Conservation (phyloP, 2,113 vertebrate species). For the Ivindomyrus marchei region DNA sequence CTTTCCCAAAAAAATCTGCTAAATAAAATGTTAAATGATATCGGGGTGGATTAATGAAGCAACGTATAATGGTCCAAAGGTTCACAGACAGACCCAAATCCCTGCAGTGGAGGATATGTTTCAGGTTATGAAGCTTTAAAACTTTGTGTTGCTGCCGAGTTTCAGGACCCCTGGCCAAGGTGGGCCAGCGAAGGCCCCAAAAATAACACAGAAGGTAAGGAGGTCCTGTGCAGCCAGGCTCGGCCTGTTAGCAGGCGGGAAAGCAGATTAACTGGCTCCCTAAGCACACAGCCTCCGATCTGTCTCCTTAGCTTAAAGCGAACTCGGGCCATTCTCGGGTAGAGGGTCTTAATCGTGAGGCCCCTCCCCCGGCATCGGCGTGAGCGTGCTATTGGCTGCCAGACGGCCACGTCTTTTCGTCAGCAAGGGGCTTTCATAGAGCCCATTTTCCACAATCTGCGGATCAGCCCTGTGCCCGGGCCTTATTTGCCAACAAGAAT, state of each 20-base stretch:
- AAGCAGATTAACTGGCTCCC: conserved; percentile 37
- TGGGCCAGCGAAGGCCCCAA: background rate
- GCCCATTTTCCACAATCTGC: conserved; percentile 52
- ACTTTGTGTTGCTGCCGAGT: background rate
- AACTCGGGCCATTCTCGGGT: conserved; percentile 23
- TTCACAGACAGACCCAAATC: background rate
- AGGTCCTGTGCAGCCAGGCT: background rate
- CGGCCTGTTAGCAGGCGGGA: conserved; percentile 14
- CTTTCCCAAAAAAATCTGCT: background rate
- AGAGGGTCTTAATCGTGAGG: conserved; percentile 23
- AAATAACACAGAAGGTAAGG: background rate
- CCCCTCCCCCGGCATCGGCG: conserved; percentile 23
- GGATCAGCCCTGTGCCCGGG: conserved; percentile 40
- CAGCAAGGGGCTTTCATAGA: conserved; percentile 40
- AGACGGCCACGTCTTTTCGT: conserved; percentile 38
- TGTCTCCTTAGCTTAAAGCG: conserved; percentile 29
- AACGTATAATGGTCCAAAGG: background rate
- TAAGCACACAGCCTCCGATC: conserved; percentile 42
- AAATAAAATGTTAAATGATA: background rate
- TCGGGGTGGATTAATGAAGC: background rate
- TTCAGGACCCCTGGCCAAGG: background rate
- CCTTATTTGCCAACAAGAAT: conserved; percentile 42
- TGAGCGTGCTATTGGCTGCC: conserved; percentile 30
- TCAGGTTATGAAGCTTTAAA: background rate
- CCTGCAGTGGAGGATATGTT: background rate